These are phyloP conservation scores for Hoplodrina ambigua DNA, from an alignment of 2,888 invertebrate genomes.

Conservation along the genomic window DNA sequence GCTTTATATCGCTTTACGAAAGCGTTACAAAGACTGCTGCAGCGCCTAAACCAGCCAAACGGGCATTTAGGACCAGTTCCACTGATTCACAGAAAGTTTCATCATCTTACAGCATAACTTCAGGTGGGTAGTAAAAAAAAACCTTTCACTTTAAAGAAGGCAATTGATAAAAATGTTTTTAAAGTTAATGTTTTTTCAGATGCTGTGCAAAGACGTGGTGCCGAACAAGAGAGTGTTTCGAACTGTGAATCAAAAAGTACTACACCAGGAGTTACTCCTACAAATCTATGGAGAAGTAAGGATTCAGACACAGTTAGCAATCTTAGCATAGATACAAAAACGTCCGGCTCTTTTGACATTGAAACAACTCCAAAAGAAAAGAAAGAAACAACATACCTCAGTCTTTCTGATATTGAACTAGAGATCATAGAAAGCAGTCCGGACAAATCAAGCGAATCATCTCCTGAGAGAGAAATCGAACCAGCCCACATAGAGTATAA, in stretches of 20 bases:
- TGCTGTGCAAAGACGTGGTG: conserved; percentile 68
- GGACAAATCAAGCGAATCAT: conserved; percentile 72
- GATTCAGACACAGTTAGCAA: conserved; percentile 68
- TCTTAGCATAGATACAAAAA: conserved; percentile 70
- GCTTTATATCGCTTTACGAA: conserved; percentile 85
- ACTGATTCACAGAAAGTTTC: conserved; percentile 70
- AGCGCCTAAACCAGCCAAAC: conserved; percentile 66
- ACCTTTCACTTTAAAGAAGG: too few species aligned
- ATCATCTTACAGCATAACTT: conserved; percentile 75
- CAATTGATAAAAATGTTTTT: not conserved
- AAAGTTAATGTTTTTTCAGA: conserved; percentile 65
- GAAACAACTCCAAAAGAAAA: conserved; percentile 69
- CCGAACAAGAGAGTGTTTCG: conserved; percentile 45
- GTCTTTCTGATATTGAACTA: conserved; percentile 85
- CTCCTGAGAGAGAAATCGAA: conserved; percentile 73
- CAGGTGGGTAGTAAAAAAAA: conserved; percentile 71
- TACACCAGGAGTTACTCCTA: conserved; percentile 57
- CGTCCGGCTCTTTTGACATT: conserved; percentile 71
- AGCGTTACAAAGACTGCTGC: conserved; percentile 78
- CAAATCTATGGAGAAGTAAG: conserved; percentile 64
- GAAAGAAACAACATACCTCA: conserved; percentile 78
- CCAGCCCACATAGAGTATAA: conserved; percentile 81
- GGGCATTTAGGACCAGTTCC: conserved; percentile 69
- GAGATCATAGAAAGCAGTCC: conserved; percentile 83
- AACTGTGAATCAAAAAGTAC: conserved; percentile 46